phyloP scores from a whole-genome alignment of 2,888 invertebrate species.

The Drosophila limbata region DNA sequence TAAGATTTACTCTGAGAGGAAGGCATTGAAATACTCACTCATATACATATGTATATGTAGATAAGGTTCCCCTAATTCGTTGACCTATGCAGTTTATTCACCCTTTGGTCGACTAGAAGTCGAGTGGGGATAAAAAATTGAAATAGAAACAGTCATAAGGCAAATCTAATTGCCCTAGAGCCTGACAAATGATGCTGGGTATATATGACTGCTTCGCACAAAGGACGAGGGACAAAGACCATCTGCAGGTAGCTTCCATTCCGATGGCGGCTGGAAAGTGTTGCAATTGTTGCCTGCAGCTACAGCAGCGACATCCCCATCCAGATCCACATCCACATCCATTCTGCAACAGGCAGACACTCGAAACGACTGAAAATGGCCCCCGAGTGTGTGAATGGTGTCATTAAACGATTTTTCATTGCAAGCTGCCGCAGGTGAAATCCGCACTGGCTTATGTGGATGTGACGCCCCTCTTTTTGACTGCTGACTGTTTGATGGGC shows the following conservation, averaged over 20 bases:
- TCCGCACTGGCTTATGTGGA: conserved; percentile 40
- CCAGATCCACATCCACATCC: conserved; percentile 9
- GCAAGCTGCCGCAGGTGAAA: conserved; percentile 84
- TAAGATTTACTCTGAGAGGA: not conserved
- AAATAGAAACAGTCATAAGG: conserved; percentile 54
- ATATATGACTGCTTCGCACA: conserved; percentile 28
- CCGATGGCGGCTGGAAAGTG: conserved; percentile 52
- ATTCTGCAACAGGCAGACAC: conserved; percentile 29
- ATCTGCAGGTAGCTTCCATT: conserved; percentile 34
- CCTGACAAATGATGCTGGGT: conserved; percentile 71
- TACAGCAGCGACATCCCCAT: conserved; percentile 20
- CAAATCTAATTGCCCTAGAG: conserved; percentile 69
- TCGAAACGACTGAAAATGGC: conserved; percentile 54
- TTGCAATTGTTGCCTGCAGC: conserved; percentile 73
- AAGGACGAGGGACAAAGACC: conserved; percentile 11
- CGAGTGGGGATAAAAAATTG: conserved; percentile 7
- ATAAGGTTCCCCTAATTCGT: not conserved
- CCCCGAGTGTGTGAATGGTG: conserved; percentile 76
- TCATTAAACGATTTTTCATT: conserved; percentile 85
- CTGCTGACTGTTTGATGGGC: conserved; percentile 55
- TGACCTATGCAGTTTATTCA: conserved; percentile 20
- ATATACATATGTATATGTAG: not conserved
- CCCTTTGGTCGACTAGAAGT: conserved; percentile 6
- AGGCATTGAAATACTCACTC: not conserved
- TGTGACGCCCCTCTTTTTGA: conserved; percentile 6